Evolutionary conservation across 2,797 vertebrate species (phyloP), one percentile per base, ranked within the genome.

Genomic region (Oophaga sylvatica): DNA sequence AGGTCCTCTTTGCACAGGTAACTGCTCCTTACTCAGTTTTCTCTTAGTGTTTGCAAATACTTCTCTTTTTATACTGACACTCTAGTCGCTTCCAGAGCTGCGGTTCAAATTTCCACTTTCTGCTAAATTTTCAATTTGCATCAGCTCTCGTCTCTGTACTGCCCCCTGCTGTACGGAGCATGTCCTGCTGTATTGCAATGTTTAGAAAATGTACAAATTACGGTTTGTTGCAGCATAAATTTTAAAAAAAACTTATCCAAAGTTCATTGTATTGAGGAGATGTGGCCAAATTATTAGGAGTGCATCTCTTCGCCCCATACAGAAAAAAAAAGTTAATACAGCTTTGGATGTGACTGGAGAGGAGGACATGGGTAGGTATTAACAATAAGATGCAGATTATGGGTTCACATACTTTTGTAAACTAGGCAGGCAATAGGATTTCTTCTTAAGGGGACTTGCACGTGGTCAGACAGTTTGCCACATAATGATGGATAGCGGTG

Each of bases 1-100:
- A 97, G 68, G 92, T 92, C 16, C 95, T 99, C 67, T 97, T 98
- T 90, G 97, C 97, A 70, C 97, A 99, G 97, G 98, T 99, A 93
- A 93, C 8, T 0, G 92, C 65, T 8, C 48, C 48, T 29, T 48
- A 2, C 1, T 65, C 6, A 1, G 16, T 22, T 11, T 41, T 8
- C 45, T 22, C 10, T 2, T 45, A 1, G 0, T 56, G 5, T 53
- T 48, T 75, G 71, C 71, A 75, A 12, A 75, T n/a, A n/a, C 19
- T 75, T 9, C 10, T 4, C 35, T 22, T 73, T 26, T 41, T 41
- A 1, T n/a, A 22, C 60, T 22, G 4, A 20, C 41, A 35, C 70
- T 71, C 41, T 2, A 65, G 26, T 65, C 62, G n/a, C 79, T 65
- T 8, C 12, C 22, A 53, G 41, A 26, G 62, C 60, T 20, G 41